Percentiles rank a stretch among this genome's conserved stretches.
Evolutionary conservation across 2,888 invertebrate genomes (phyloP).

Genomic region (Leptarthrus brevirostris): DNA sequence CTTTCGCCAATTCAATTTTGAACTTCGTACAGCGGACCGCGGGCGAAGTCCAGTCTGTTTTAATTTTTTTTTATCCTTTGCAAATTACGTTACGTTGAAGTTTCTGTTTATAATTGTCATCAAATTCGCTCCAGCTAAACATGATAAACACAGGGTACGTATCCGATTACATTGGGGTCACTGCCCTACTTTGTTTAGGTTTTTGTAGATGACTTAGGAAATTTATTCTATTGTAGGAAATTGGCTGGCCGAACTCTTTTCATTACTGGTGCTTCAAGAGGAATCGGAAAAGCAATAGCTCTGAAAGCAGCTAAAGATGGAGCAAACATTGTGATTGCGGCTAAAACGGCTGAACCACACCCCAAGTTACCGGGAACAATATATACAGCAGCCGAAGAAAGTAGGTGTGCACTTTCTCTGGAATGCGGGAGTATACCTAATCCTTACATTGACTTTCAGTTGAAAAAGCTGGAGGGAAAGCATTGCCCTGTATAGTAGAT

Average conservation of each 20-base stretch:
- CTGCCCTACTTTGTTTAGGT: neutral
- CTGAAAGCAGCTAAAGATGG: constrained; percentile 90
- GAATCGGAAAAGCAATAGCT: constrained; percentile 94
- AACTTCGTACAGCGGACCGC: neutral
- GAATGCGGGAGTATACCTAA: neutral
- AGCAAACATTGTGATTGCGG: constrained; percentile 87
- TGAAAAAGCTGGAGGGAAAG: constrained; percentile 83
- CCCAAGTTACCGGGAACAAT: constrained; percentile 77
- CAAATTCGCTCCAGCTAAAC: neutral
- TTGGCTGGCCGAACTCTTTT: constrained; percentile 90
- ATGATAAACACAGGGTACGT: constrained; percentile 23
- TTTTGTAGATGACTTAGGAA: neutral
- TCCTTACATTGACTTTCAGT: constrained; percentile 68
- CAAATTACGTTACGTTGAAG: no score
- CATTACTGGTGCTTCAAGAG: constrained; percentile 95
- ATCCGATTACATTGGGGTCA: neutral
- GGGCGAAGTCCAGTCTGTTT: neutral
- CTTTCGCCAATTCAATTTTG: neutral
- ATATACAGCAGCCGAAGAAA: constrained; percentile 85
- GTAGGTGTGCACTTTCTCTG: constrained; percentile 69
- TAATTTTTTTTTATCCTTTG: neutral
- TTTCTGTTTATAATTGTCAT: neutral
- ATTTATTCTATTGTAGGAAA: constrained; percentile 60
- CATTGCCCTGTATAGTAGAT: constrained; percentile 84
- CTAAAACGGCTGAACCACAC: constrained; percentile 87